Percentiles rank a stretch among this genome's conserved stretches.
Conservation (phyloP, 2,113 vertebrate species). For the Trematocara macrostoma region DNA sequence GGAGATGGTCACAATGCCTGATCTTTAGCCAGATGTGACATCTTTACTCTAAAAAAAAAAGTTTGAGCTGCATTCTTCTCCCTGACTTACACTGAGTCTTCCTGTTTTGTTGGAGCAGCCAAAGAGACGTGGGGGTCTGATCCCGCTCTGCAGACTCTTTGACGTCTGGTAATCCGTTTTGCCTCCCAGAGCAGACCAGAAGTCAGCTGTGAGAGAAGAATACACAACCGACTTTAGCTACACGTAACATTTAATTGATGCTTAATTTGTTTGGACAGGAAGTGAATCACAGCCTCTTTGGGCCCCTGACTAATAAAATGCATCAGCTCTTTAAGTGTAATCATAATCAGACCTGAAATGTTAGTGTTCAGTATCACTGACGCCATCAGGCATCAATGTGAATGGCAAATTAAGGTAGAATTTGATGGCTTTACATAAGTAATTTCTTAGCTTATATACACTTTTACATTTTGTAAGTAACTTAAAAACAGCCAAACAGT, state of each 20-base stretch:
- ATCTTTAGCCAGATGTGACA: background rate
- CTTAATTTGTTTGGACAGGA: background rate
- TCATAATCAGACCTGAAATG: background rate
- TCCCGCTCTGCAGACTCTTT: slow-evolving; percentile 54
- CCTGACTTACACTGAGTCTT: slow-evolving; percentile 63
- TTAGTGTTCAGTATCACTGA: background rate
- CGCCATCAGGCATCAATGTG: rapidly evolving
- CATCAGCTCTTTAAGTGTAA: background rate
- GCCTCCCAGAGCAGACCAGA: slow-evolving; percentile 75
- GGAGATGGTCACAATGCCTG: background rate
- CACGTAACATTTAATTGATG: background rate
- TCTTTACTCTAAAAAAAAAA: background rate
- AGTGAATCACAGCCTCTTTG: background rate
- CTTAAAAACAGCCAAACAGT: background rate
- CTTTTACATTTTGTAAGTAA: background rate
- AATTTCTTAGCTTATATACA: background rate
- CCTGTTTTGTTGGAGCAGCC: slow-evolving; percentile 80
- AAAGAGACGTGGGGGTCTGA: slow-evolving; percentile 69
- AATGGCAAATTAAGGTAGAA: background rate
- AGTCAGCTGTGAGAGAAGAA: slow-evolving; percentile 46
- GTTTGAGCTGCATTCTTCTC: background rate
- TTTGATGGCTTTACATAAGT: background rate
- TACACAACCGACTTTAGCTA: background rate
- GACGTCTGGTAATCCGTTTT: slow-evolving; percentile 78
- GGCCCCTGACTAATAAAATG: background rate